A percentile compares a stretch with the other conserved stretches of the same genome.
Conservation (phyloP, 2,888 invertebrate genomes). For the Cephonodes hylas region DNA sequence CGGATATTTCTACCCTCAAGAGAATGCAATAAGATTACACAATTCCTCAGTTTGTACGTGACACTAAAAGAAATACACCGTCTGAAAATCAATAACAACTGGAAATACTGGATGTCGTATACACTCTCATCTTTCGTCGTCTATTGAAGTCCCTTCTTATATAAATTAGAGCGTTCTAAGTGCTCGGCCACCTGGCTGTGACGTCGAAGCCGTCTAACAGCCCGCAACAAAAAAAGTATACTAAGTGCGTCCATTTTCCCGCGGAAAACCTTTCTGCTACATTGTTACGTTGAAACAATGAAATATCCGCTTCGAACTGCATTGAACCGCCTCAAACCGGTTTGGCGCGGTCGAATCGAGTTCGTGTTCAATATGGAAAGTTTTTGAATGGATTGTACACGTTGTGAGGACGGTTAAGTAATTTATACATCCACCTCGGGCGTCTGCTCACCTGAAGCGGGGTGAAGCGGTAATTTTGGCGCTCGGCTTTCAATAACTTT, state of each 20-base stretch:
- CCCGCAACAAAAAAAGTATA: neutral
- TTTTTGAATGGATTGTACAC: constrained; percentile 22
- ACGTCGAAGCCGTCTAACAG: neutral
- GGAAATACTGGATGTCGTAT: neutral
- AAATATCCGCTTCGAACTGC: constrained; percentile 20
- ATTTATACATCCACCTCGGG: neutral
- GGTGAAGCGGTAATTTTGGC: neutral
- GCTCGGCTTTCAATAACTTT: neutral
- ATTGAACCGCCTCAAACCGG: constrained; percentile 23
- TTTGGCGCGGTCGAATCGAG: constrained; percentile 18
- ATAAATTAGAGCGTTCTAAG: neutral
- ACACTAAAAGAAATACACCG: neutral
- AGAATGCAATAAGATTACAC: too few species aligned
- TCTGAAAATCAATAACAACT: neutral
- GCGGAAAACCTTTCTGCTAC: neutral
- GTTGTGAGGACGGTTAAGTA: neutral
- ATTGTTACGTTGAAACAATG: constrained; percentile 27
- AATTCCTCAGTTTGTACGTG: too few species aligned
- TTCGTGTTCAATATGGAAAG: constrained; percentile 14
- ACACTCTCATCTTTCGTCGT: neutral
- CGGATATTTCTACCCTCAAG: too few species aligned
- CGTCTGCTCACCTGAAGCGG: neutral
- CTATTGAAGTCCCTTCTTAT: neutral
- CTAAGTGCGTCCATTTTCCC: neutral
- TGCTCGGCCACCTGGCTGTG: neutral